Percentiles rank a stretch among this genome's conserved stretches.
These are phyloP conservation scores for Ceyx margarethae DNA, from an alignment of 2,113 vertebrate genomes.

Conservation along the genomic window DNA sequence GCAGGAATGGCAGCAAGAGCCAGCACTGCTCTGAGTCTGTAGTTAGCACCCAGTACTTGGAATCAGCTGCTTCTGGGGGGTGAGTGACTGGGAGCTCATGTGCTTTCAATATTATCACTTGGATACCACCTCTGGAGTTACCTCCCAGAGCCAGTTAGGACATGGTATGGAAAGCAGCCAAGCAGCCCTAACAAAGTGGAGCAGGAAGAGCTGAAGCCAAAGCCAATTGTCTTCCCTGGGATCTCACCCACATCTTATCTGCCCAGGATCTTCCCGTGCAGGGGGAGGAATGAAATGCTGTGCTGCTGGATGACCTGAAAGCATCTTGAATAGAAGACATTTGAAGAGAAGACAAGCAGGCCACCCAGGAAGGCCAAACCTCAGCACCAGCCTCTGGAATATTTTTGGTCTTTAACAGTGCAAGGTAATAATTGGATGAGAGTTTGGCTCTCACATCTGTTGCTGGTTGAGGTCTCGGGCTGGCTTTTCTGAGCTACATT, in stretches of 20 bases:
- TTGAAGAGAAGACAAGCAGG: not conserved
- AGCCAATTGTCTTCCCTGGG: not conserved
- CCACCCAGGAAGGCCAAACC: slow-evolving; percentile 34
- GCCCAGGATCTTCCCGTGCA: too few relatives aligned
- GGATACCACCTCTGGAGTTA: not conserved
- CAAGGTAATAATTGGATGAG: slow-evolving; percentile 55
- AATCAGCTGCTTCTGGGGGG: not conserved
- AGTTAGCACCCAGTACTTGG: not conserved
- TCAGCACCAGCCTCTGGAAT: slow-evolving; percentile 7
- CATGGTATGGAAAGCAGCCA: not conserved
- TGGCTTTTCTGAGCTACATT: slow-evolving; percentile 26
- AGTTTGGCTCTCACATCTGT: slow-evolving; percentile 54
- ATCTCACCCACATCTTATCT: not conserved
- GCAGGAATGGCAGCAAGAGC: not conserved
- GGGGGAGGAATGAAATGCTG: not conserved
- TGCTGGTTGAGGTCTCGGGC: slow-evolving; percentile 31
- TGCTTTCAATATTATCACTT: not conserved
- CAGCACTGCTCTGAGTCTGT: not conserved
- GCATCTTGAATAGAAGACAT: not conserved
- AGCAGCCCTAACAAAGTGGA: not conserved
- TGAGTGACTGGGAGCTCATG: not conserved
- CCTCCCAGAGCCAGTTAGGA: not conserved
- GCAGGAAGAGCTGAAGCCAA: not conserved
- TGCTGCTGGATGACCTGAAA: not conserved
- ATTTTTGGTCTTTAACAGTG: not conserved